Evolutionary conservation across 2,113 vertebrate species (phyloP).

Genomic region (Zeus faber): DNA sequence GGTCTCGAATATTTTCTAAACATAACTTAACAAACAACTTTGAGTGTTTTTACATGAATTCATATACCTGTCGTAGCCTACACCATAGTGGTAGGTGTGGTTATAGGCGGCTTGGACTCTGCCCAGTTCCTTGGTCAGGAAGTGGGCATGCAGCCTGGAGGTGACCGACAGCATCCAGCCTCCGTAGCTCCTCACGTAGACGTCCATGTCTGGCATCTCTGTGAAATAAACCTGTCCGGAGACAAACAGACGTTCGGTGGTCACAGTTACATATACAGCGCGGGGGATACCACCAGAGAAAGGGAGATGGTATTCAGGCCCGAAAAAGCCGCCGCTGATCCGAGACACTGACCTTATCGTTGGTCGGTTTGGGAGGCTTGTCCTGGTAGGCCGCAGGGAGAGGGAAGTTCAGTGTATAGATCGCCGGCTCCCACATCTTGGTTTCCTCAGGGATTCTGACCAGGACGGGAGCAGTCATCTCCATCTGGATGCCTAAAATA

Average conservation of each 20-base stretch:
- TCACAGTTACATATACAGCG: neutral
- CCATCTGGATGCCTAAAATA: constrained; percentile 68
- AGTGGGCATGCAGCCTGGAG: constrained; percentile 71
- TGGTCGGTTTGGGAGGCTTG: constrained; percentile 66
- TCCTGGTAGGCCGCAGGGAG: constrained; percentile 71
- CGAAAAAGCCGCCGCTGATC: neutral
- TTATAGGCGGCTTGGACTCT: constrained; percentile 62
- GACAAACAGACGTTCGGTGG: neutral
- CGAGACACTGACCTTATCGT: constrained; percentile 66
- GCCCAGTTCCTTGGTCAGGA: constrained; percentile 69
- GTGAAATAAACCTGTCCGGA: constrained; percentile 72
- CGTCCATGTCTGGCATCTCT: constrained; percentile 74
- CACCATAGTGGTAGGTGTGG: constrained; percentile 70
- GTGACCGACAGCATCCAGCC: constrained; percentile 79
- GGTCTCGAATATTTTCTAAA: no score
- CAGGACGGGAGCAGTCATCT: constrained; percentile 77
- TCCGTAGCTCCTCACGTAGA: constrained; percentile 75
- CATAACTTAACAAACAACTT: no score
- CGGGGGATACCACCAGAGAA: neutral
- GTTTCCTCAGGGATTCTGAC: constrained; percentile 74
- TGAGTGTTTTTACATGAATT: neutral
- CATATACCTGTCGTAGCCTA: constrained; percentile 74
- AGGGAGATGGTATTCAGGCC: neutral
- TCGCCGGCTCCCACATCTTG: constrained; percentile 71
- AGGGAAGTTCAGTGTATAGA: constrained; percentile 76